phyloP scores from a whole-genome alignment of 2,113 vertebrate genomes.

The Apteryx mantelli region DNA sequence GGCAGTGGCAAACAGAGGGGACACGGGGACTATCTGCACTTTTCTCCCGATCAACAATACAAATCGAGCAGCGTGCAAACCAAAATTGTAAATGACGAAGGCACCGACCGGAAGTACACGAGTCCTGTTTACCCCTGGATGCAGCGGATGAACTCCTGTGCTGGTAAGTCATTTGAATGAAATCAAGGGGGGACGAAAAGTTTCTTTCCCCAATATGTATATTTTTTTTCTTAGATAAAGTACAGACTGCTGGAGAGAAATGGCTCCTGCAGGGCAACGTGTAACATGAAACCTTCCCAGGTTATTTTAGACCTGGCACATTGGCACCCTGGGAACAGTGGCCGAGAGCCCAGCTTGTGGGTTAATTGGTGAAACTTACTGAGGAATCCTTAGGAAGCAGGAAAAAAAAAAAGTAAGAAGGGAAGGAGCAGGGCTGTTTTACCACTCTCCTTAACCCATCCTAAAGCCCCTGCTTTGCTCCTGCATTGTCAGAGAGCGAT shows the following conservation, averaged over 20 bases:
- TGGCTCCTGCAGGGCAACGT: neutral
- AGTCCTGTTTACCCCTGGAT: conserved; percentile 86
- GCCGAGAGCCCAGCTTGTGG: neutral
- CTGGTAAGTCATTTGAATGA: conserved; percentile 77
- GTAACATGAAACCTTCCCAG: conserved; percentile 59
- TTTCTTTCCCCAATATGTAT: neutral
- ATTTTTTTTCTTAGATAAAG: neutral
- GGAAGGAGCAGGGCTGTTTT: neutral
- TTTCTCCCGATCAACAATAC: conserved; percentile 81
- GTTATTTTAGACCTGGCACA: conserved; percentile 7
- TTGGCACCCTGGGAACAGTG: conserved; percentile 6
- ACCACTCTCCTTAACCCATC: neutral
- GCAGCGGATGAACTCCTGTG: conserved; percentile 86
- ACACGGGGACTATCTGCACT: conserved; percentile 81
- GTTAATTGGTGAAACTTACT: neutral
- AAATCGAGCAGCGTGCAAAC: conserved; percentile 77
- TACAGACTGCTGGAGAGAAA: neutral
- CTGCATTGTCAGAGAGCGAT: conserved; percentile 24
- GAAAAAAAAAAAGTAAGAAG: accelerated
- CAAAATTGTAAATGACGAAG: conserved; percentile 82
- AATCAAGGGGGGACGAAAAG: neutral
- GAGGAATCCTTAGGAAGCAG: neutral
- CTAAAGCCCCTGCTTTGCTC: neutral
- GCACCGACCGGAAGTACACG: conserved; percentile 85
- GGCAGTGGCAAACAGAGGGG: conserved; percentile 80